phyloP scores from a whole-genome alignment of 2,888 invertebrate genomes.

The Cosmia pyralina region DNA sequence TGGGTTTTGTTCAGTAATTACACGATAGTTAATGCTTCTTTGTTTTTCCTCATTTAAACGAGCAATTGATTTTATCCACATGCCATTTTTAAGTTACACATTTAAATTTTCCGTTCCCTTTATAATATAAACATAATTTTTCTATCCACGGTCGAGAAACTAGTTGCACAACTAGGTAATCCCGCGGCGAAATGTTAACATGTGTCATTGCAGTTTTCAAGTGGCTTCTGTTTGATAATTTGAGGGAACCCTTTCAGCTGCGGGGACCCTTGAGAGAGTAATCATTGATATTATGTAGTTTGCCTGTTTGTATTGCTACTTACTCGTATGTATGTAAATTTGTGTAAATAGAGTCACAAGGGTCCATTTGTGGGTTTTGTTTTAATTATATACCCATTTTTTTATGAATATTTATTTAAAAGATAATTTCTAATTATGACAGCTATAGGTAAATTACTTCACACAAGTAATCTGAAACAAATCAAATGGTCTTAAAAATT shows the following conservation, averaged over 20 bases:
- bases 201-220: constrained; percentile 89
- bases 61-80: constrained; percentile 2
- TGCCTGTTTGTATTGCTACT: constrained; percentile 73
- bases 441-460: neutral
- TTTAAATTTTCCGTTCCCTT: neutral
- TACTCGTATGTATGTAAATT: constrained; percentile 40
- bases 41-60: constrained; percentile 17
- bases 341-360: constrained; percentile 19
- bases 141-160: constrained; percentile 44
- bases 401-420: too few relatives aligned
- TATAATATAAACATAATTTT: neutral
- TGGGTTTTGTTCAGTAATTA: constrained; percentile 72
- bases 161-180: constrained; percentile 66
- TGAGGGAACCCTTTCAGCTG: constrained; percentile 82
- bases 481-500: neutral
- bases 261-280: constrained; percentile 74
- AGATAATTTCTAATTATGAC: neutral
- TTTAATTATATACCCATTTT: constrained; percentile 2
- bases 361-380: neutral
- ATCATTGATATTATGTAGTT: constrained; percentile 81
- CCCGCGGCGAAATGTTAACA: constrained; percentile 80
- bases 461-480: neutral
- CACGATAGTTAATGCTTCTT: constrained; percentile 31
- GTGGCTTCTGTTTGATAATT: constrained; percentile 86
- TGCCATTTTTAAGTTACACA: neutral